Evolutionary conservation across 2,888 invertebrate species (phyloP).

Genomic region (Polymixis flavicincta): DNA sequence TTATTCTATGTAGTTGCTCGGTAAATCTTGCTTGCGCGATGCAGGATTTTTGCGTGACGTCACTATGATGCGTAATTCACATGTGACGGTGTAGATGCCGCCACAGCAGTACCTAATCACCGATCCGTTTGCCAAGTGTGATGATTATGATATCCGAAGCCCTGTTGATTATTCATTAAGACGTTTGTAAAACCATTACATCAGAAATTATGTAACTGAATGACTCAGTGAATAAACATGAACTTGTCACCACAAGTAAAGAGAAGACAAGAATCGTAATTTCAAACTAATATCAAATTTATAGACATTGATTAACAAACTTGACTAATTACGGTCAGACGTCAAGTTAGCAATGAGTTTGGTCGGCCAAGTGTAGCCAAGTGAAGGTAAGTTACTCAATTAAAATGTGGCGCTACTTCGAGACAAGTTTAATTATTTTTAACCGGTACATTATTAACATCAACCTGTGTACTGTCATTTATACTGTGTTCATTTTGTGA

Average conservation of each 20-base stretch:
- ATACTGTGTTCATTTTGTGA: neutral
- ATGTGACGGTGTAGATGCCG: too few relatives aligned
- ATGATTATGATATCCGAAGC: neutral
- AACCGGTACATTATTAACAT: neutral
- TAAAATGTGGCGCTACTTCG: conserved; percentile 28
- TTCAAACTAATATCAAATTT: conserved; percentile 44
- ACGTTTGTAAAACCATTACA: neutral
- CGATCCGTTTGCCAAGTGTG: neutral
- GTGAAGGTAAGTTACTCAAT: conserved; percentile 43
- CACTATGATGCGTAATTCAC: too few relatives aligned
- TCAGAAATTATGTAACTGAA: neutral
- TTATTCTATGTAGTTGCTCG: too few relatives aligned
- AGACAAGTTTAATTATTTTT: conserved; percentile 20
- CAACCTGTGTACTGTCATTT: neutral
- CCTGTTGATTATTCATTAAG: neutral
- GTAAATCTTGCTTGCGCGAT: too few relatives aligned
- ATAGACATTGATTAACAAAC: conserved; percentile 48
- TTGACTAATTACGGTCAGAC: conserved; percentile 30
- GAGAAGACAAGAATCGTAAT: conserved; percentile 17
- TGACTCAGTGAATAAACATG: neutral
- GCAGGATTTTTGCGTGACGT: too few relatives aligned
- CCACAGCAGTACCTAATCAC: too few relatives aligned
- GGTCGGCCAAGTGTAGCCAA: conserved; percentile 25
- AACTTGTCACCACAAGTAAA: neutral
- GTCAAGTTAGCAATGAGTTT: conserved; percentile 51